These are phyloP conservation scores for Apostichopus japonicus DNA, from an alignment of 35 echinoderm and acorn worm species.

Conservation along the genomic window DNA sequence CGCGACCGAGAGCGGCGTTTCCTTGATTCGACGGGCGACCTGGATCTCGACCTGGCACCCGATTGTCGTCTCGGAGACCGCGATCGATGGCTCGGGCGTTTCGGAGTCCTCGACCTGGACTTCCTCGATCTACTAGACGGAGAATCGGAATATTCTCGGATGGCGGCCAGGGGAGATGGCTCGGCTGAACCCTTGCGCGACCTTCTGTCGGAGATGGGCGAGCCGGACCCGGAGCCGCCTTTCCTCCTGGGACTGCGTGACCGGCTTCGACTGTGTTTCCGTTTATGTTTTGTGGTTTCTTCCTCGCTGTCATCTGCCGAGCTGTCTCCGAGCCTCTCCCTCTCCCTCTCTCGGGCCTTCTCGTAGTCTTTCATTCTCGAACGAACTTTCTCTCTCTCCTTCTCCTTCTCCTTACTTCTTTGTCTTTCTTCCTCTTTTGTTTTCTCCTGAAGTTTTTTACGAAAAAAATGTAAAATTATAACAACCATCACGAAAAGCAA, in stretches of 20 bases:
- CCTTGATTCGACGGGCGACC: slow-evolving; percentile 63
- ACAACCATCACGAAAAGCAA: too few relatives aligned
- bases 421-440: slow-evolving; percentile 83
- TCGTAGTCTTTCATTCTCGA: slow-evolving; percentile 85
- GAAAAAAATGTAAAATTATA: neutral
- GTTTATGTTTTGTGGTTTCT: slow-evolving; percentile 49
- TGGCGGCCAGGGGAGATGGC: slow-evolving; percentile 70
- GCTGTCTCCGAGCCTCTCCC: slow-evolving; percentile 72
- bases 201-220: slow-evolving; percentile 65
- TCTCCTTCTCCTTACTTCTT: slow-evolving; percentile 77
- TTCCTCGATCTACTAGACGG: slow-evolving; percentile 57
- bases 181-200: slow-evolving; percentile 45
- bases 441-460: slow-evolving; percentile 65
- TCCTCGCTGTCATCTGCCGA: slow-evolving; percentile 65
- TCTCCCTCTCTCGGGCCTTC: slow-evolving; percentile 79
- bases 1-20: slow-evolving; percentile 71
- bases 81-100: slow-evolving; percentile 38
- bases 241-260: slow-evolving; percentile 58
- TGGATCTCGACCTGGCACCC: slow-evolving; percentile 64
- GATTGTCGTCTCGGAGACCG: slow-evolving; percentile 65
- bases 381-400: slow-evolving; percentile 69
- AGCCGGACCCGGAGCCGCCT: slow-evolving; percentile 66
- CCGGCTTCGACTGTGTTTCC: slow-evolving; percentile 58
- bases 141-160: slow-evolving; percentile 79
- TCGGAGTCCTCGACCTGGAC: slow-evolving; percentile 78